phyloP scores from a whole-genome alignment of 2,888 invertebrate genomes.

The Leistus spinibarbis region DNA sequence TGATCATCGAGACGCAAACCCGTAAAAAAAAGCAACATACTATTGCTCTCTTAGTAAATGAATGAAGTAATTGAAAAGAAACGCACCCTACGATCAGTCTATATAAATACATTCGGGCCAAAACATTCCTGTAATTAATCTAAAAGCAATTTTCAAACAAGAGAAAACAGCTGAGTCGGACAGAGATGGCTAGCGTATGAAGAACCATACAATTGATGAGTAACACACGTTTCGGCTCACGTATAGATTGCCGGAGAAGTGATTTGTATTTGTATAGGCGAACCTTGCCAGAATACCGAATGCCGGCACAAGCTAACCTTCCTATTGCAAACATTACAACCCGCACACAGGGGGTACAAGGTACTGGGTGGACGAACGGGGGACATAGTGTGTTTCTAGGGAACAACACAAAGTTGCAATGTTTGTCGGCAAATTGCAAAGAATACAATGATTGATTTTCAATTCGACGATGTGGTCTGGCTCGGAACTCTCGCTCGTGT shows the following conservation, averaged over 20 bases:
- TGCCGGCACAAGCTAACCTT: neutral
- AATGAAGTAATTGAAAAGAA: neutral
- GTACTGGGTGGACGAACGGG: neutral
- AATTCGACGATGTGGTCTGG: neutral
- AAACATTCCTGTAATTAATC: neutral
- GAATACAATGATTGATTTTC: neutral
- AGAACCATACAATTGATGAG: neutral
- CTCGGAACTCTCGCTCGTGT: neutral
- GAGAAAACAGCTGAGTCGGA: neutral
- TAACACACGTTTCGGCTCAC: neutral
- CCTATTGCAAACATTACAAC: neutral
- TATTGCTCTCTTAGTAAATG: neutral
- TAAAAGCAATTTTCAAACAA: neutral
- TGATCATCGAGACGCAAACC: neutral
- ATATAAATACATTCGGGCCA: neutral
- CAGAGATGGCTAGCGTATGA: neutral
- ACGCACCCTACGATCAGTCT: neutral
- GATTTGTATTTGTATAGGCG: slow-evolving; percentile 30
- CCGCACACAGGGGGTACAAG: neutral
- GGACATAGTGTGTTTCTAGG: neutral
- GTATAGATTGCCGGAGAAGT: slow-evolving; percentile 21
- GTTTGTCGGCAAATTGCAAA: neutral
- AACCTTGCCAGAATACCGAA: neutral
- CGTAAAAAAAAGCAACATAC: neutral
- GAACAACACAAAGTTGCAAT: neutral